Evolutionary conservation across 2,888 invertebrate species (phyloP).

Genomic region (Strigamia transsilvanica): DNA sequence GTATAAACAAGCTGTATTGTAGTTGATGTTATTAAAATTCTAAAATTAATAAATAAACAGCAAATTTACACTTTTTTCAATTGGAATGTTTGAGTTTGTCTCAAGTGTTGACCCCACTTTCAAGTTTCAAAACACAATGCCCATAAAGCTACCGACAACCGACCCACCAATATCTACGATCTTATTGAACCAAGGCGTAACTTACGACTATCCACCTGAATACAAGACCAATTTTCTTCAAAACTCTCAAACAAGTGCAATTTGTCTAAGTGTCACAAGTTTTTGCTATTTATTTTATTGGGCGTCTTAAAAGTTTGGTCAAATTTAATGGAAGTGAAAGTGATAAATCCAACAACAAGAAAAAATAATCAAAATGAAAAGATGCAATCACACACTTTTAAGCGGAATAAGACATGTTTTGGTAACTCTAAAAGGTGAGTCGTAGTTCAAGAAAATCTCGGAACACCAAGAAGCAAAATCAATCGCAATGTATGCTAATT

Average conservation of each 20-base stretch:
- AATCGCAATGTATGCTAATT: not conserved
- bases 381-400: too few relatives aligned
- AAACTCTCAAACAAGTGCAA: conserved; percentile 9
- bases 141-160: too few relatives aligned
- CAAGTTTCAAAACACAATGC: too few relatives aligned
- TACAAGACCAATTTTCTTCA: not conserved
- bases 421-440: too few relatives aligned
- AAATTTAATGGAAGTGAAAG: conserved; percentile 17
- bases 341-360: not conserved
- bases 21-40: too few relatives aligned
- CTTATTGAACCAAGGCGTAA: not conserved
- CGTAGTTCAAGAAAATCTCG: too few relatives aligned
- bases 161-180: not conserved
- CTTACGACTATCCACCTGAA: not conserved
- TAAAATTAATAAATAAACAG: too few relatives aligned
- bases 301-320: not conserved
- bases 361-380: not conserved
- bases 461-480: not conserved
- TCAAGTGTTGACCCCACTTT: too few relatives aligned
- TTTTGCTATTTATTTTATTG: conserved; percentile 22
- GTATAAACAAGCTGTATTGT: too few relatives aligned
- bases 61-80: too few relatives aligned
- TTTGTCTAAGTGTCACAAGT: conserved; percentile 9
- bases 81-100: too few relatives aligned
- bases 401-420: too few relatives aligned